Evolutionary conservation across 2,888 invertebrate genomes (phyloP).

Genomic region (Hybos culiciformis): DNA sequence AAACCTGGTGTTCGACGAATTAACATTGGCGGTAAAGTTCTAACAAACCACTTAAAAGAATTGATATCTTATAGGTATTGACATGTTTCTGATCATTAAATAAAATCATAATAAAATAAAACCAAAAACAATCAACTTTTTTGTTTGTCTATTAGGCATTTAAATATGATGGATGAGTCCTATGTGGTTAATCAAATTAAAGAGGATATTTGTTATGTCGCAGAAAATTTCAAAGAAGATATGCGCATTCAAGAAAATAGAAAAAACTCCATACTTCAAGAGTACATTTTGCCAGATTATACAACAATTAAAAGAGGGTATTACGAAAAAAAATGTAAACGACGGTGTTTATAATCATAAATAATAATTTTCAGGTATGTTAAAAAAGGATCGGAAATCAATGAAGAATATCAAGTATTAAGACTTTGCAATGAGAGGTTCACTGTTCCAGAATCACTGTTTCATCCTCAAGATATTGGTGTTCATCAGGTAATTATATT

Average conservation of each 20-base stretch:
- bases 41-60: constrained; percentile 97
- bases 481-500: constrained; percentile 44
- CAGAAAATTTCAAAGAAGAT: constrained; percentile 67
- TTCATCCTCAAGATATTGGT: constrained; percentile 89
- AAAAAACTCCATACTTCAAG: constrained; percentile 61
- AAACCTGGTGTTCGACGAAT: constrained; percentile 64
- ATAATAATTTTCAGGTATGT: constrained; percentile 24
- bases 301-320: constrained; percentile 75
- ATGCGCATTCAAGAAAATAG: constrained; percentile 52
- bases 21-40: constrained; percentile 90
- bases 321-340: constrained; percentile 9
- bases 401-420: constrained; percentile 60
- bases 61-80: constrained; percentile 71
- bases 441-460: constrained; percentile 85
- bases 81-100: background rate
- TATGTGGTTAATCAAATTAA: constrained; percentile 97
- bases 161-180: constrained; percentile 98
- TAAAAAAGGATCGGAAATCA: constrained; percentile 29
- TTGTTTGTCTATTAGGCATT: constrained; percentile 44
- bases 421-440: constrained; percentile 88
- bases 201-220: constrained; percentile 92
- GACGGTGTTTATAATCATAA: constrained; percentile 15
- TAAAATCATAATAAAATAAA: background rate
- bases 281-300: constrained; percentile 95
- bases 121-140: too few species aligned